Evolutionary conservation across 1,140 invertebrate species (phyloP).

Genomic region (Whitmania pigra): DNA sequence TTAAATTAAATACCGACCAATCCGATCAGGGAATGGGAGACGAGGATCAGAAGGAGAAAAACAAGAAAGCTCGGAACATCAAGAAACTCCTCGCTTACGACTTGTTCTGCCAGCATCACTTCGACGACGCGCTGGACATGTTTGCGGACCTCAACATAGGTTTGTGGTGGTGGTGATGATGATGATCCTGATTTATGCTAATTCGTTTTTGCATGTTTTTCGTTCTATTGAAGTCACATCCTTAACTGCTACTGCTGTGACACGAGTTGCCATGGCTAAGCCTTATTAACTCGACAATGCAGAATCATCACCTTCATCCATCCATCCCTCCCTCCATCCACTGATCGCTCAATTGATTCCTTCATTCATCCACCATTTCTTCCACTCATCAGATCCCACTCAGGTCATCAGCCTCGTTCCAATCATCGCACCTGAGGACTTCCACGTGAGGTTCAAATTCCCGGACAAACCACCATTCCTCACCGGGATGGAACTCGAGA

Average conservation of each 20-base stretch:
- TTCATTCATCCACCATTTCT: slow-evolving; percentile 1
- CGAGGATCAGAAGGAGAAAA: slow-evolving; percentile 64
- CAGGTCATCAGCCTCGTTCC: slow-evolving; percentile 88
- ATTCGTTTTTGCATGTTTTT: too few relatives aligned
- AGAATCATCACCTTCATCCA: too few relatives aligned
- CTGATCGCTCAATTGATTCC: too few relatives aligned
- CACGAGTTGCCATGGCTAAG: too few relatives aligned
- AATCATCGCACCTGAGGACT: slow-evolving; percentile 62
- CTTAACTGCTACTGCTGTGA: too few relatives aligned
- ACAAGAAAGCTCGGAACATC: slow-evolving; percentile 68
- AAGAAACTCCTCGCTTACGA: slow-evolving; percentile 78
- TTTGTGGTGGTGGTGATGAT: slow-evolving; percentile 27
- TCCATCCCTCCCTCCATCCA: too few relatives aligned
- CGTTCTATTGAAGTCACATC: too few relatives aligned
- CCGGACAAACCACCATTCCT: slow-evolving; percentile 52
- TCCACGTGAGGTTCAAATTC: slow-evolving; percentile 47
- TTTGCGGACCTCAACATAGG: slow-evolving; percentile 72
- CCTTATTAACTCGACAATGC: too few relatives aligned
- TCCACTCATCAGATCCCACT: slow-evolving; percentile 57
- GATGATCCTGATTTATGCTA: too few relatives aligned
- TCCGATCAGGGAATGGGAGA: slow-evolving; percentile 61
- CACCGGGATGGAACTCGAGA: slow-evolving; percentile 71
- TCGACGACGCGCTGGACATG: slow-evolving; percentile 74
- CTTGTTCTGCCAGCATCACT: slow-evolving; percentile 73
- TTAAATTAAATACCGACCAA: too few relatives aligned